Evolutionary conservation across 2,113 vertebrate species (phyloP).

Genomic region (Micronisus gabar): DNA sequence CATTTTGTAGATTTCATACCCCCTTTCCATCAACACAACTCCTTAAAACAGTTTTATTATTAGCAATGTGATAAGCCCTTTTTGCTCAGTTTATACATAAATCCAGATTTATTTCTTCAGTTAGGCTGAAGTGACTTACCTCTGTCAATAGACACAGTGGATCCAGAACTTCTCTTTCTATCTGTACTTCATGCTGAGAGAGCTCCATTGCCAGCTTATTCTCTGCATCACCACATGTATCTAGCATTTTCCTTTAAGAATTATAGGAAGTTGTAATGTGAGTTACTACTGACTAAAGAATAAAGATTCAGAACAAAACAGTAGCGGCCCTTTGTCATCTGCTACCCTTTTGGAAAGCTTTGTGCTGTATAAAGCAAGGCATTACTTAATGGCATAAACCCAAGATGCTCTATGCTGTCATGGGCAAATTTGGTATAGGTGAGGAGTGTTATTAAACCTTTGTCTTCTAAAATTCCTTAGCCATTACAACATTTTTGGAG

Average conservation of each 20-base stretch:
- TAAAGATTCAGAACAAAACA: not conserved
- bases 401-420: not conserved
- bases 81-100: not conserved
- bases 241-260: slow-evolving; percentile 89
- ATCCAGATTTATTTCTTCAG: not conserved
- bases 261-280: not conserved
- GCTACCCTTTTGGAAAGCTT: not conserved
- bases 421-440: not conserved
- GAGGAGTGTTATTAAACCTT: not conserved
- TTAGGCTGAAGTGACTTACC: slow-evolving; percentile 65
- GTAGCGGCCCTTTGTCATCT: not conserved
- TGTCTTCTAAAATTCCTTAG: not conserved
- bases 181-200: slow-evolving; percentile 89
- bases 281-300: not conserved
- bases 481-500: not conserved
- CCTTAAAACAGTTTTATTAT: not conserved
- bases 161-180: slow-evolving; percentile 93
- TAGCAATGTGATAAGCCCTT: not conserved
- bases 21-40: not conserved
- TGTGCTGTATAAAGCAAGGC: not conserved
- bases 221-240: slow-evolving; percentile 92
- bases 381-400: not conserved
- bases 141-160: slow-evolving; percentile 88
- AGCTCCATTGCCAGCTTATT: slow-evolving; percentile 91
- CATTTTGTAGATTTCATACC: not conserved